phyloP scores from a whole-genome alignment of 2,113 vertebrate species.

The Pungitius pungitius region DNA sequence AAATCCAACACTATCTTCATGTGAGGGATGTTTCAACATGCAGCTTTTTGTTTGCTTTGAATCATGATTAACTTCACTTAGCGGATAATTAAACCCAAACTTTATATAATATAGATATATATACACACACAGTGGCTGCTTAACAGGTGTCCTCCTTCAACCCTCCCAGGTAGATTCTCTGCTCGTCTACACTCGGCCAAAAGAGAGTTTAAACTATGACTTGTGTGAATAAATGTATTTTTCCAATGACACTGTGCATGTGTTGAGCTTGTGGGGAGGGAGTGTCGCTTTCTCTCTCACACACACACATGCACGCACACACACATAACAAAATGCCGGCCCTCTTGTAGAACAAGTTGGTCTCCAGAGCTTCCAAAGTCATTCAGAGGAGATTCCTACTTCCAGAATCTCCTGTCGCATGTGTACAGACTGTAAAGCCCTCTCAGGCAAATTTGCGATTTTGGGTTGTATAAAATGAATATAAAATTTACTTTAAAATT shows the following conservation, averaged over 20 bases:
- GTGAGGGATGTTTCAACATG: not conserved
- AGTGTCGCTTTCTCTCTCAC: not conserved
- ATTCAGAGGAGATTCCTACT: slow-evolving; percentile 4
- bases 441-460: too few species aligned
- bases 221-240: slow-evolving; percentile 85
- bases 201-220: slow-evolving; percentile 53
- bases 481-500: too few species aligned
- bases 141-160: not conserved
- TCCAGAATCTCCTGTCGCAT: too few species aligned
- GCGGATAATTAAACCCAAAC: too few species aligned
- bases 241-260: slow-evolving; percentile 60
- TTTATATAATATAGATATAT: too few species aligned
- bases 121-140: slow-evolving; percentile 16
- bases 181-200: slow-evolving; percentile 57
- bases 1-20: not conserved
- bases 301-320: slow-evolving; percentile 51
- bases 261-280: not conserved
- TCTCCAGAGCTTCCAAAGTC: slow-evolving; percentile 14
- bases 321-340: slow-evolving; percentile 69
- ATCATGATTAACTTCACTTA: too few species aligned
- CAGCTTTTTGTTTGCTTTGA: not conserved
- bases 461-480: too few species aligned
- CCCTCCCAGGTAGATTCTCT: not conserved
- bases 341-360: slow-evolving; percentile 66
- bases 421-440: too few species aligned